These are phyloP conservation scores for Hermetia illucens DNA, from an alignment of 1,140 invertebrate genomes.

Conservation along the genomic window DNA sequence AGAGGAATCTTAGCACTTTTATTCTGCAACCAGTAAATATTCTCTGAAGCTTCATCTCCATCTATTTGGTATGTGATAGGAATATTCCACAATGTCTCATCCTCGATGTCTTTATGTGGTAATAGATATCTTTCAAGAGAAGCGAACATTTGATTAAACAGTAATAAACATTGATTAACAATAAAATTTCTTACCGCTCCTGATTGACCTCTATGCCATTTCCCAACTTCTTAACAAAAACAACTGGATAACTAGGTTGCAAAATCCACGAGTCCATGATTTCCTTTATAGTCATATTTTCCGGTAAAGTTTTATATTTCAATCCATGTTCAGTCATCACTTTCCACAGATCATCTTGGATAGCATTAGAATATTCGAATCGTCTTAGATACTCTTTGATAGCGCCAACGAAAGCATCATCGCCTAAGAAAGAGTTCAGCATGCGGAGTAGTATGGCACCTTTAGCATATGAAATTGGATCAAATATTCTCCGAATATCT, in stretches of 20 bases:
- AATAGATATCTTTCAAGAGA: conserved; percentile 12
- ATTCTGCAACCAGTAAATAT: conserved; percentile 22
- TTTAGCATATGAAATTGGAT: conserved; percentile 76
- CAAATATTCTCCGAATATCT: conserved; percentile 71
- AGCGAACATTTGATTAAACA: background rate
- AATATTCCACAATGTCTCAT: conserved; percentile 34
- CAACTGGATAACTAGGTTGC: conserved; percentile 69
- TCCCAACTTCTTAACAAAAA: conserved; percentile 48
- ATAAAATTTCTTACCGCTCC: conserved; percentile 15
- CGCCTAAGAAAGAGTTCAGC: conserved; percentile 60
- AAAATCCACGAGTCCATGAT: conserved; percentile 75
- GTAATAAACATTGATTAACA: conserved; percentile 10
- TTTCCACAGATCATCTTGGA: conserved; percentile 55
- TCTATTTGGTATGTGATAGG: conserved; percentile 40
- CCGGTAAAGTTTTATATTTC: conserved; percentile 29
- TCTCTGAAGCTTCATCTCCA: conserved; percentile 16
- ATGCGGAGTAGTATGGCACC: conserved; percentile 68
- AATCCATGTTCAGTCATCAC: conserved; percentile 41
- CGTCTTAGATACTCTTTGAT: conserved; percentile 43
- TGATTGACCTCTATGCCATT: too few relatives aligned
- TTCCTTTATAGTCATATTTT: conserved; percentile 38
- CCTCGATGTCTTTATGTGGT: conserved; percentile 12
- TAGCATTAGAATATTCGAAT: conserved; percentile 47
- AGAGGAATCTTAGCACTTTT: conserved; percentile 15
- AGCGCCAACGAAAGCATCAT: conserved; percentile 50